Evolutionary conservation across 2,888 invertebrate species (phyloP).

Genomic region (Pegoplata infirma): DNA sequence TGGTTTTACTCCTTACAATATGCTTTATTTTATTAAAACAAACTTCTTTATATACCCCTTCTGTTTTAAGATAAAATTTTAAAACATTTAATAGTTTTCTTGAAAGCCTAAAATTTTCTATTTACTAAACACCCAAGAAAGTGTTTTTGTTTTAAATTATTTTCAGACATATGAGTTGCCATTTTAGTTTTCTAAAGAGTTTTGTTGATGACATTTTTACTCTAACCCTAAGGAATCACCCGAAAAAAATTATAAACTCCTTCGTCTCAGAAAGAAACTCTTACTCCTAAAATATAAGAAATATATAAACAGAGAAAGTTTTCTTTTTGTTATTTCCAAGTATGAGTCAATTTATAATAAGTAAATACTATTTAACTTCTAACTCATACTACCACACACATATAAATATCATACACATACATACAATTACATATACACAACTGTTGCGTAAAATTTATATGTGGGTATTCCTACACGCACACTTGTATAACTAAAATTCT

Average conservation of each 20-base stretch:
- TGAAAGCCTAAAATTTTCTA: neutral
- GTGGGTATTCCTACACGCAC: conserved; percentile 57
- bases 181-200: neutral
- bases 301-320: conserved; percentile 24
- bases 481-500: conserved; percentile 23
- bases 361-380: conserved; percentile 39
- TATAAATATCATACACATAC: conserved; percentile 45
- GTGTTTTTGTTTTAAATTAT: neutral
- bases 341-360: conserved; percentile 36
- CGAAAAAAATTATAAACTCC: conserved; percentile 25
- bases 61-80: neutral
- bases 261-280: conserved; percentile 20
- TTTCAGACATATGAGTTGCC: neutral
- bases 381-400: conserved; percentile 68
- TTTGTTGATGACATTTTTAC: conserved; percentile 48
- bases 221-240: neutral
- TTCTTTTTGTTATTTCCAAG: conserved; percentile 26
- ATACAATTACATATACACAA: conserved; percentile 70
- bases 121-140: neutral
- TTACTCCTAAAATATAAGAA: conserved; percentile 13
- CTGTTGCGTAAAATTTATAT: conserved; percentile 73
- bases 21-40: conserved; percentile 8
- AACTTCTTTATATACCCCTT: neutral
- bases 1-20: neutral
- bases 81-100: neutral